Evolutionary conservation across 53 echinoderm and acorn worm genomes (phyloP), one percentile per base, ranked within the genome.

Genomic region (Zoroaster sp.): DNA sequence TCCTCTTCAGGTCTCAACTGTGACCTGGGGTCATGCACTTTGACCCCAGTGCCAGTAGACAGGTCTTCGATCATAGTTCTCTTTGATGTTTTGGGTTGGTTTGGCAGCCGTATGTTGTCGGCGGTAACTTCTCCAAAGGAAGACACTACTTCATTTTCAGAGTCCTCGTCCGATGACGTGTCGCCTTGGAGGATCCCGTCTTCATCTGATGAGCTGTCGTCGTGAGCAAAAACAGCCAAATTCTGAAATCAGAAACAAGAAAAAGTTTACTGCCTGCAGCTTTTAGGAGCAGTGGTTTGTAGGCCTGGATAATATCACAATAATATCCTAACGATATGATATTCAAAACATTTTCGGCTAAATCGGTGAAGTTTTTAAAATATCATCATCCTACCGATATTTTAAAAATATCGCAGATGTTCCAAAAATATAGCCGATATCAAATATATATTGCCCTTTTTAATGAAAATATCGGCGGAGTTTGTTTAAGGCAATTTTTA

Each of bases 41-140:
- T 51, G 72, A 85, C 85, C 85, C 54, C 79, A 8, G 59, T 35
- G 20, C 25, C 88, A 28, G 11, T 38, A n/a, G 89, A 66, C 11
- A 89, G 28, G 9, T 73, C 89, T 46, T 80, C 71, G n/a, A 89
- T 77, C 49, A 78, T 55, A 15, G 89, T 78, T 71, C 80, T 69
- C 21, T 89, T 79, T 21, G 49, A 51, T 20, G 59, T 88, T 33
- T 47, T 33, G 18, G 66, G n/a, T 47, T 44, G 11, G 18, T 70
- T 46, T 47, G 89, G 89, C 71, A 89, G 39, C 40, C 78, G 78
- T 4, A 89, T 52, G 54, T 89, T 89, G 38, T 69, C 39, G 11
- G 80, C 25, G 18, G 42, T 89, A 35, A 88, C 67, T 68, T 88
- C 78, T 65, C 69, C 47, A 4, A 79, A 67, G 23, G 65, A 40